Conservation (phyloP, 2,797 vertebrate genomes). For the Odontamblyopus lacepedii region DNA sequence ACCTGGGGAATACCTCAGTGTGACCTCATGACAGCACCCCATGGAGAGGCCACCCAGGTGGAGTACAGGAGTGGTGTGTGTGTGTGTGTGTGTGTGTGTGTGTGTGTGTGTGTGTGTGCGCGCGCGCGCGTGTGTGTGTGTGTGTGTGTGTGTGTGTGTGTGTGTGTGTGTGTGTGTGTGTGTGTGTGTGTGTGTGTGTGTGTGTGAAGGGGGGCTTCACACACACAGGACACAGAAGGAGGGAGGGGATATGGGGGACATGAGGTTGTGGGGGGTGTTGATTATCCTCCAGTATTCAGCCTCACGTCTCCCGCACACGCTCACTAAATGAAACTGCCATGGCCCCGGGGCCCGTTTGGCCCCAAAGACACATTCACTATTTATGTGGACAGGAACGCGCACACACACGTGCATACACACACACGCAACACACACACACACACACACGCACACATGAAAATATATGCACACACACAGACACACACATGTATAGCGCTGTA, state of each 20-base stretch:
- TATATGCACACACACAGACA: not conserved
- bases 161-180: no score
- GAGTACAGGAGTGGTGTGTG: no score
- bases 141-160: no score
- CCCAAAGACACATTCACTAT: constrained; percentile 90
- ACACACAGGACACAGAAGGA: constrained; percentile 61
- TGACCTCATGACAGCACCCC: no score
- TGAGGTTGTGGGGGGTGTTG: constrained; percentile 81
- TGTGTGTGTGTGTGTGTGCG: no score
- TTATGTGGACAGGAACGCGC: constrained; percentile 88
- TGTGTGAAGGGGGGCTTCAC: constrained; percentile 68
- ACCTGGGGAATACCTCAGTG: no score
- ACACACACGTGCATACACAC: constrained; percentile 73
- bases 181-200: no score
- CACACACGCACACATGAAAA: not conserved
- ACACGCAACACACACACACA: not conserved
- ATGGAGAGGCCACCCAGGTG: no score
- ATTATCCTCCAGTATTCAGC: constrained; percentile 95
- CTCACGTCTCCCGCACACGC: constrained; percentile 90
- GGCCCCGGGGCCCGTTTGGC: constrained; percentile 86
- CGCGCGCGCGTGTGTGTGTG: no score
- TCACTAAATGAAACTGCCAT: constrained; percentile 86
- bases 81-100: no score
- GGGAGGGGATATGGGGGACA: constrained; percentile 62
- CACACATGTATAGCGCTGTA: not conserved